Evolutionary conservation across 1,140 invertebrate species (phyloP).

Genomic region (Ceratosolen fusciceps): DNA sequence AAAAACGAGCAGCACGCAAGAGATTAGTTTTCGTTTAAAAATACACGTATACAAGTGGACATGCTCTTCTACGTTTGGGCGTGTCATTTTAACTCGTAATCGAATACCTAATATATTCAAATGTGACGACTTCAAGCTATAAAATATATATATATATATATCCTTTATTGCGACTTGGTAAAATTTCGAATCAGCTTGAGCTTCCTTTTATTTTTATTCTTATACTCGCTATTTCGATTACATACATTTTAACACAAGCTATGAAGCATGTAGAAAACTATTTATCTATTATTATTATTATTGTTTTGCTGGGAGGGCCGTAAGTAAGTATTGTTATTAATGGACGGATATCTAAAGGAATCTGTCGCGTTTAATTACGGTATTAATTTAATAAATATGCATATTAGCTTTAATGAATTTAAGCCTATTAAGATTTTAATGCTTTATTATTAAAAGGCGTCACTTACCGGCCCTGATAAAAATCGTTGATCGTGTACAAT

Average conservation of each 20-base stretch:
- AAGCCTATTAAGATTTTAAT: background rate
- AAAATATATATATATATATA: constrained; percentile 56
- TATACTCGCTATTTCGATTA: too few relatives aligned
- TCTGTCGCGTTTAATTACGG: background rate
- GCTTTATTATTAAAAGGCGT: background rate
- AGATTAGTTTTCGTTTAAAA: constrained; percentile 56
- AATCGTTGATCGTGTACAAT: background rate
- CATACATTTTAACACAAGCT: too few relatives aligned
- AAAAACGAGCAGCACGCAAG: constrained; percentile 34
- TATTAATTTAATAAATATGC: background rate
- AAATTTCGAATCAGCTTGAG: background rate
- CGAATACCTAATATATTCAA: constrained; percentile 58
- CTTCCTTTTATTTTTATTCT: background rate
- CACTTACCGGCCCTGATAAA: background rate
- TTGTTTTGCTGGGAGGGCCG: background rate
- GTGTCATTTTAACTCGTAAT: constrained; percentile 55
- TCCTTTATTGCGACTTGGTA: constrained; percentile 45
- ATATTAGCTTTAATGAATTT: background rate
- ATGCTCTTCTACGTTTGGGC: constrained; percentile 49
- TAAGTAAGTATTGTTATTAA: background rate
- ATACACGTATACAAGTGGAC: constrained; percentile 48
- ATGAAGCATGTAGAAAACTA: background rate
- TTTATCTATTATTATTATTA: too few relatives aligned
- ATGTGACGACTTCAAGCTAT: constrained; percentile 62
- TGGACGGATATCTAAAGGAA: background rate